Evolutionary conservation across 2,797 vertebrate species (phyloP).

Genomic region (Hyperoplus lanceolatus): DNA sequence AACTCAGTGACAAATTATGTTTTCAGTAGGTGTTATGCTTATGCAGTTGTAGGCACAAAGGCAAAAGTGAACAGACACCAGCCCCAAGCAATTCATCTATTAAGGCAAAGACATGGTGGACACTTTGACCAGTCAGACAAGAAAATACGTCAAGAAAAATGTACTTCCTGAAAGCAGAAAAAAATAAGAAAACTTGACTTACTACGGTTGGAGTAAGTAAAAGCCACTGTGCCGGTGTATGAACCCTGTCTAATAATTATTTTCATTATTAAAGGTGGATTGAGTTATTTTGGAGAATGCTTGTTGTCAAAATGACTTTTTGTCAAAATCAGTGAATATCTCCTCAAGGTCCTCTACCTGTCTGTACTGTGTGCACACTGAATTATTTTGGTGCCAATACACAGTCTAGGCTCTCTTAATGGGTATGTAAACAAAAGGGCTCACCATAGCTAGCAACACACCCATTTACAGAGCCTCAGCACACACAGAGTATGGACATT

Average conservation of each 20-base stretch:
- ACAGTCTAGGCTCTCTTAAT: too few relatives aligned
- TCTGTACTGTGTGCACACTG: too few relatives aligned
- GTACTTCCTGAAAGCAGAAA: conserved; percentile 1
- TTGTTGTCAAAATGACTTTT: too few relatives aligned
- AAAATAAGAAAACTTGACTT: conserved; percentile 4
- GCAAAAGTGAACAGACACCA: conserved; percentile 4
- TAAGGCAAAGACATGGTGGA: not conserved
- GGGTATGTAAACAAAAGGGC: too few relatives aligned
- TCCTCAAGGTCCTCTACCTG: too few relatives aligned
- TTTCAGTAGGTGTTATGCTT: not conserved
- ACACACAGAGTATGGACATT: too few relatives aligned
- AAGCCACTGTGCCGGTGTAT: not conserved
- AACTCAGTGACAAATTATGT: conserved; percentile 7
- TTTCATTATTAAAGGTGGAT: not conserved
- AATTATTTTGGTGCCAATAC: too few relatives aligned
- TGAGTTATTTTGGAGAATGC: not conserved
- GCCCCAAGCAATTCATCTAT: not conserved
- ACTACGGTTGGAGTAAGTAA: not conserved
- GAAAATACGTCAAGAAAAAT: not conserved
- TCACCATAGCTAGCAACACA: too few relatives aligned
- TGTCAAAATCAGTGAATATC: too few relatives aligned
- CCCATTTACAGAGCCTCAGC: too few relatives aligned
- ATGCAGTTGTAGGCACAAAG: not conserved
- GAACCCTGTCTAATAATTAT: not conserved
- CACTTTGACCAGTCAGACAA: conserved; percentile 13